Base-by-base conservation (phyloP, 2,888 invertebrate genomes). In the Erpobdella octoculata region DNA sequence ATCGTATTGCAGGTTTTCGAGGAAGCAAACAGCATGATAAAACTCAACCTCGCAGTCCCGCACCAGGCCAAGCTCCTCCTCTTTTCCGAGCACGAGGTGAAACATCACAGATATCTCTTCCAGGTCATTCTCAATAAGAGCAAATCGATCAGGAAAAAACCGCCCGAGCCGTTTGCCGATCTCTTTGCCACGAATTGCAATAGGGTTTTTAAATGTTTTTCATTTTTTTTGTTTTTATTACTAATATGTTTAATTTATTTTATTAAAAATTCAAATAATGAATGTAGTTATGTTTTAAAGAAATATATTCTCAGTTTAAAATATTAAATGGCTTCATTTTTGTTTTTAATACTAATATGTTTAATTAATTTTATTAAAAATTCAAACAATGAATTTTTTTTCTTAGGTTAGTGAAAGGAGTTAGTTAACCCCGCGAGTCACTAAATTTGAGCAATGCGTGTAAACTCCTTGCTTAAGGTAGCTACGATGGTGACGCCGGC, bases 21-120 rank as follows among this genome's bases (percentile, higher is more conserved):
- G 74, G 92, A 92, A 84, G 87, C 90, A 0, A 90, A 91, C 79
- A 89, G 89, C 78, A 90, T 92, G 87, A 88, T 88, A 83, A 90
- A 90, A 81, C 84, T 91, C 73, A 87, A 87, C 46, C 83, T 91
- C 65, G 88, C 86, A 77, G 89, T 92, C 5, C 91, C 92, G 0
- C 89, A 90, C 79, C 85, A 88, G 46, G 90, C 90, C 4, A 88
- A 89, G 79, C 87, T 91, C 35, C 86, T 92, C 6, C 87, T 89
- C 0, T 53, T 69, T 46, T 69, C 69, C 15, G 69, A 69, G 58
- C 69, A 69, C 37, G 69, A 69, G 31, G 69, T 92, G 71, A 84
- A 88, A 36, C 84, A 85, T 48, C 87, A 88, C 25, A 87, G 86
- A 73, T 88, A 89, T 79, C 83, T 83, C 48, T 86, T 91, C 0